phyloP scores from a whole-genome alignment of 2,797 vertebrate species.

The Enteromius argenteus region DNA sequence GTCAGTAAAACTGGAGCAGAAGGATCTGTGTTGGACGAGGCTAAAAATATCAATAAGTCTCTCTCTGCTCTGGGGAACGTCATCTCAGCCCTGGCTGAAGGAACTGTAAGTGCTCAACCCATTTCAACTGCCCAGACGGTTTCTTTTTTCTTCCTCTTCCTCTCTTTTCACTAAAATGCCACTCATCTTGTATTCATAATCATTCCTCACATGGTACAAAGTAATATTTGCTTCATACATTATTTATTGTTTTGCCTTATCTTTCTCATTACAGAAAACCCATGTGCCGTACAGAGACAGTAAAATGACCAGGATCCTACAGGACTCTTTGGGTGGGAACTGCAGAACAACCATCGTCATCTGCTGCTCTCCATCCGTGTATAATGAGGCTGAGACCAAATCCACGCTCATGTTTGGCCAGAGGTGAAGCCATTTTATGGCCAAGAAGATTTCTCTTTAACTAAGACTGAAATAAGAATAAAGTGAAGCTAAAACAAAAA shows the following conservation, averaged over 20 bases:
- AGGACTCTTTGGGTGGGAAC: slow-evolving; percentile 89
- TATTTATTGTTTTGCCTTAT: background rate
- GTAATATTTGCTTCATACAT: slow-evolving; percentile 13
- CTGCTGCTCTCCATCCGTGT: slow-evolving; percentile 88
- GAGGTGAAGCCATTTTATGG: slow-evolving; percentile 71
- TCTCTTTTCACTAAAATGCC: slow-evolving; percentile 6
- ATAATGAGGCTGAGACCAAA: slow-evolving; percentile 61
- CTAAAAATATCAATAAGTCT: slow-evolving; percentile 98
- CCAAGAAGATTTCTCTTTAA: background rate
- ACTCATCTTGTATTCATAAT: background rate
- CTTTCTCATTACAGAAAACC: slow-evolving; percentile 78
- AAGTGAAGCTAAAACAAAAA: background rate
- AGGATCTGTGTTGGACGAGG: slow-evolving; percentile 93
- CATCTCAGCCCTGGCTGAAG: slow-evolving; percentile 93
- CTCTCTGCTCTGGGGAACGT: slow-evolving; percentile 94
- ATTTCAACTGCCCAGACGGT: background rate
- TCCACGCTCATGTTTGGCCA: slow-evolving; percentile 82
- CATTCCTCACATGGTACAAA: background rate
- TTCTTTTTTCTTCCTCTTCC: background rate
- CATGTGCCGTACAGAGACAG: slow-evolving; percentile 90
- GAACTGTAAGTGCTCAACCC: slow-evolving; percentile 84
- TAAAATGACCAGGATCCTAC: slow-evolving; percentile 91
- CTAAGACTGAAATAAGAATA: background rate
- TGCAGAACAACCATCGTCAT: slow-evolving; percentile 90
- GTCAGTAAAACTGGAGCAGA: slow-evolving; percentile 98